Base-by-base conservation (phyloP, 1,140 invertebrate species). In the Campodea augens region DNA sequence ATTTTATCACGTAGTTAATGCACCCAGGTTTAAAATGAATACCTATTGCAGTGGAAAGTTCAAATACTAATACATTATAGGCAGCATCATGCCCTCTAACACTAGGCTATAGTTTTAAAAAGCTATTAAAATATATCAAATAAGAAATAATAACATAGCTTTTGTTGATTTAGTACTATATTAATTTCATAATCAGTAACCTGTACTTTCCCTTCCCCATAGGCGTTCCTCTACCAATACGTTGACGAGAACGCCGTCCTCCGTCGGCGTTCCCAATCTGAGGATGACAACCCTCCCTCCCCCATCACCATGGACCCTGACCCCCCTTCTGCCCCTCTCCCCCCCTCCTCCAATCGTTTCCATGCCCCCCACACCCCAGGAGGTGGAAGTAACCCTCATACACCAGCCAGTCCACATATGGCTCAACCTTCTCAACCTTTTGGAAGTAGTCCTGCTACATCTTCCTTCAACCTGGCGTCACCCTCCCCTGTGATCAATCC, bases 241-340 rank as follows among this genome's bases (percentile, higher is more conserved):
- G 86, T 91, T 7, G 89, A 92, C 53, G 89, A 95, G 55, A 81
- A 74, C 44, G 80, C 81, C 1, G 71, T 81, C 25, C 76, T 78
- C 59, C 65, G 85, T 32, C 63, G 88, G 1, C 68, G 82, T 43
- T 86, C 82, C 3, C 77, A 92, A 48, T 86, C 84, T 13, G 90
- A 95, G 60, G 91, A 97, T 57, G 90, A 95, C 54, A 93, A 95
- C 68, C 90, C 90, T 10, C 84, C 89, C 0, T 95, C 89, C 2
- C 87, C 88, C 0, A 79, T 90, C 44, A 75, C 83, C 4, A 69
- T 81, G 61, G 79, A 87, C 50, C 52, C 52, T 29, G 53, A 49
- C 25, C 52, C 46, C 32, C 58, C 50, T 44, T 54, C 43, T 10
- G 29, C 10, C 29, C 10, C 10, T 32, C 29, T n/a, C n/a, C n/a